Base-by-base conservation (phyloP, 2,888 invertebrate species). In the Tipula unca region DNA sequence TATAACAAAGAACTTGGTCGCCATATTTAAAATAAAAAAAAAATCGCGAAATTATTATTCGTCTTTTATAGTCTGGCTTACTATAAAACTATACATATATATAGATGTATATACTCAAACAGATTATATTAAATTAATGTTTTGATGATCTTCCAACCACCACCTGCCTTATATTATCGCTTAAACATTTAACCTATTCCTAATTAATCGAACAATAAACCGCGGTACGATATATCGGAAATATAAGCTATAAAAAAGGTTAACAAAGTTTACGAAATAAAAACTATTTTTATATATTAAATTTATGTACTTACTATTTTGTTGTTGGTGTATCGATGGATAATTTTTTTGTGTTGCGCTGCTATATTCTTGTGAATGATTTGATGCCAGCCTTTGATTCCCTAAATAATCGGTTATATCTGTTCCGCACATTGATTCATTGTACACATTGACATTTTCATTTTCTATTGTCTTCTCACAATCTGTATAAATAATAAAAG, bases 1-100 rank as follows among this genome's bases (percentile, higher is more conserved):
- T 88, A 88, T 54, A 89, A 89, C 89, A 89, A 89, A 89, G 90
- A 90, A 90, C 86, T 85, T 48, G 84, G 84, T 36, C 84, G 84
- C 84, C 84, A 84, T 84, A 69, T 69, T 69, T 69, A 25, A 48
- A 48, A 32, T 6, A 48, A 48, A 48, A 6, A 48, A 48, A 48
- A 69, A 25, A 69, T 69, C 69, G 69, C 69, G 69, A 69, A 69
- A 69, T 69, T 69, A 69, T 69, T 69, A 69, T 69, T 69, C 69
- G 69, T 69, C 69, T 69, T 69, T 69, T 69, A 69, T 69, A 20
- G 69, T 69, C 69, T 69, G 69, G 69, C 69, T 69, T 25, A 10
- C 1, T 69, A 25, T 10, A 25, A 8, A 48, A 17, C n/a, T 48
- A 48, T 48, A 48, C 17, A 39, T 13, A 4, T 48, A n/a, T 48